Base-by-base conservation (phyloP, 2,113 vertebrate species). In the Corynorhinus townsendii region DNA sequence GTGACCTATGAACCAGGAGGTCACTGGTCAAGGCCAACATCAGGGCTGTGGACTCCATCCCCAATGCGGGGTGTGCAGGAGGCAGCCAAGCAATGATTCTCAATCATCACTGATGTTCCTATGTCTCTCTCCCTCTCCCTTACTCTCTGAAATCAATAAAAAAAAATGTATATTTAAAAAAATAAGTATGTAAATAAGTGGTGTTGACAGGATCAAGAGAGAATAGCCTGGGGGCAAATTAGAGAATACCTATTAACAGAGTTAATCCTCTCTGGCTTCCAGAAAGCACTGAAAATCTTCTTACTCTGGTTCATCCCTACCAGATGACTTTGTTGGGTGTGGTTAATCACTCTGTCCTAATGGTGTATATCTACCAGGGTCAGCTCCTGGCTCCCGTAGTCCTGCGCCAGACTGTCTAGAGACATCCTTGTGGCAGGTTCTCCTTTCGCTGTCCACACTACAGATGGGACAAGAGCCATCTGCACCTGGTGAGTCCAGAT, bases 341-440 rank as follows among this genome's bases (percentile, higher is more conserved):
- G 56, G 20, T 12, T 43, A 10, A 45, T 2, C n/a, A 14, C n/a
- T 11, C 66, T 28, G 14, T 43, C 75, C 66, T 17, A 4, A 6
- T 5, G 10, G 28, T 11, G 16, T 54, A 45, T 43, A 14, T 59
- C 30, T 9, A 3, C 19, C 2, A 14, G 3, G 17, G 35, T 71
- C 35, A 14, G 40, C 9, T 3, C 19, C 1, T 19, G 10, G 45
- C 2, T 24, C 10, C n/a, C 22, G 38, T 15, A 12, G 3, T 45
- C 38, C 3, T 10, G 5, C 47, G 22, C 49, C 5, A 22, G 10
- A n/a, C 22, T 72, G 22, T 3, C 66, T 10, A 26, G 10, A 8
- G 20, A 2, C 7, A 43, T 30, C 9, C 0, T 7, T 52, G 16
- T 1, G 11, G n/a, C 8, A 52, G 43, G 33, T 12, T 10, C 0